phyloP scores from a whole-genome alignment of 2,113 vertebrate species.

The Balaenoptera acutorostrata region DNA sequence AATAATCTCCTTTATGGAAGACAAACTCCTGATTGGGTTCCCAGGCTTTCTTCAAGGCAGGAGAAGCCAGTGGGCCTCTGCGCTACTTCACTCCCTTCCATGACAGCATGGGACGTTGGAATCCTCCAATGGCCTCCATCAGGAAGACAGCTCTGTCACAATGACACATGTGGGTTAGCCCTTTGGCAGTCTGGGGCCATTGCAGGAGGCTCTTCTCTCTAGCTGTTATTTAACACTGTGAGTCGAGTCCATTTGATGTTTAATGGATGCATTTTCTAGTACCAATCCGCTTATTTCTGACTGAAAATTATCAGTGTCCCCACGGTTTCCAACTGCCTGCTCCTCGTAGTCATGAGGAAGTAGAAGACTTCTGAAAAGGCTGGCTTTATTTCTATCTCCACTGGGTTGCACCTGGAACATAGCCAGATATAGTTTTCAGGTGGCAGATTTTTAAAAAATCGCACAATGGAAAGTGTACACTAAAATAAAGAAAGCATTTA shows the following conservation, averaged over 20 bases:
- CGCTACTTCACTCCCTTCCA: background rate
- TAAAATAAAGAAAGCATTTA: constrained; percentile 62
- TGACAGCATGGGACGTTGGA: background rate
- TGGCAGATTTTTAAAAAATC: background rate
- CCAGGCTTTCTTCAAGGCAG: constrained; percentile 36
- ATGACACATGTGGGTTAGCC: constrained; percentile 20
- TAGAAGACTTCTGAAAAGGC: constrained; percentile 67
- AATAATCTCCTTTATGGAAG: background rate
- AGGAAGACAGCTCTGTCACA: constrained; percentile 60
- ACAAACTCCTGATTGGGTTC: background rate
- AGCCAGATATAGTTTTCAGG: background rate
- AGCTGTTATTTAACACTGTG: constrained; percentile 48
- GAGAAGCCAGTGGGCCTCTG: background rate
- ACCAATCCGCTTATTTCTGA: constrained; percentile 67
- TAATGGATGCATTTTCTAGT: constrained; percentile 59
- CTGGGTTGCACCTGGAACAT: constrained; percentile 65
- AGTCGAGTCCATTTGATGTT: constrained; percentile 65
- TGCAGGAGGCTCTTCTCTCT: constrained; percentile 25
- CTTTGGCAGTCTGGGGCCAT: background rate
- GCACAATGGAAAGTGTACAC: constrained; percentile 61
- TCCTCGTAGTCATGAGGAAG: constrained; percentile 61
- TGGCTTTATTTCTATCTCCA: constrained; percentile 73
- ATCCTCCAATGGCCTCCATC: constrained; percentile 1
- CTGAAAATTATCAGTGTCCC: constrained; percentile 73
- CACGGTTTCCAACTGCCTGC: constrained; percentile 60